Evolutionary conservation across 2,797 vertebrate genomes (phyloP).

Genomic region (Xenops minutus): DNA sequence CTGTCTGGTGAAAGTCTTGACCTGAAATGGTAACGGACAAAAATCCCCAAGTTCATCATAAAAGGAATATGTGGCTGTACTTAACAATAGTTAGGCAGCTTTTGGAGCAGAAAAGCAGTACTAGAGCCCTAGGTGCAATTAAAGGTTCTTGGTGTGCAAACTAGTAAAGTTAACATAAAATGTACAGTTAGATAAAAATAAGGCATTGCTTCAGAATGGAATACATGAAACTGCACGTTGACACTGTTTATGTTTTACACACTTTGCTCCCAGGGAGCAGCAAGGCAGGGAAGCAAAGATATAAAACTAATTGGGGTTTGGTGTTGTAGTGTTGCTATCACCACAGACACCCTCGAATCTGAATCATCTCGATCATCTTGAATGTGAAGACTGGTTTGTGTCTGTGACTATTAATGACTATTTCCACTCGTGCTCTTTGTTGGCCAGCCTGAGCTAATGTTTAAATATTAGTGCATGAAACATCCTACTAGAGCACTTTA

Average conservation of each 20-base stretch:
- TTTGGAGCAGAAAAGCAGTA: neutral
- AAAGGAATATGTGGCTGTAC: neutral
- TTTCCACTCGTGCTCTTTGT: rapidly evolving
- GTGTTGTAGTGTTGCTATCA: neutral
- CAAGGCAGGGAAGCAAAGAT: neutral
- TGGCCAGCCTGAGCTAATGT: neutral
- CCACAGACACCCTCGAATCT: neutral
- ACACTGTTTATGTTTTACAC: neutral
- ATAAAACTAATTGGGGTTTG: neutral
- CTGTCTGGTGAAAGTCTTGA: neutral
- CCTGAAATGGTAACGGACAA: neutral
- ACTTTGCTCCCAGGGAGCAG: neutral
- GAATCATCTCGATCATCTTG: neutral
- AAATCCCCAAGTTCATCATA: neutral
- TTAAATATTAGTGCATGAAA: neutral
- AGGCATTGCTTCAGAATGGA: neutral
- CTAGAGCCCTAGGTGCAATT: neutral
- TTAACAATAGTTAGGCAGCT: neutral
- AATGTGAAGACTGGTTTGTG: neutral
- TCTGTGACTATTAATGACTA: neutral
- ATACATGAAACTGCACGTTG: neutral
- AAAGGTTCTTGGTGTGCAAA: neutral
- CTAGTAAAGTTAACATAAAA: neutral
- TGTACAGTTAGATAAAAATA: neutral
- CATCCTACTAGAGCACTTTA: neutral